These are phyloP conservation scores for Sisor rabdophorus DNA, from an alignment of 2,113 vertebrate genomes.

Conservation along the genomic window DNA sequence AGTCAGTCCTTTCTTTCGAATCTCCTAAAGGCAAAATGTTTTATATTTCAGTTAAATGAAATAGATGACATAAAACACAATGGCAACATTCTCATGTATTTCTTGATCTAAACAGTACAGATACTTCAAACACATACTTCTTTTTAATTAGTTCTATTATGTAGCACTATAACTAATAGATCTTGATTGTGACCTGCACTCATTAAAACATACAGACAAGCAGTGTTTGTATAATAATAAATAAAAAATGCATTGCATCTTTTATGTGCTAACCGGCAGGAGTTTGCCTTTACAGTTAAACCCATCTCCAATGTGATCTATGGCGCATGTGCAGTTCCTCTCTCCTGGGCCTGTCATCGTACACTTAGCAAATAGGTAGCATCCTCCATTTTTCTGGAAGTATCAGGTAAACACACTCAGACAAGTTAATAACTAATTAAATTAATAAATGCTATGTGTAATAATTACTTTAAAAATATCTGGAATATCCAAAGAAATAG, in stretches of 20 bases:
- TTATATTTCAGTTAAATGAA: not conserved
- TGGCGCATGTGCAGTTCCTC: conserved; percentile 75
- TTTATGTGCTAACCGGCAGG: conserved; percentile 67
- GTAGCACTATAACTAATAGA: no score
- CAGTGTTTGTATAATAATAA: not conserved
- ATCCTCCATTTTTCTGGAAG: conserved; percentile 82
- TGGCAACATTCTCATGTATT: not conserved
- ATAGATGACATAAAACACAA: conserved; percentile 12
- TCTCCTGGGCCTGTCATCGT: conserved; percentile 68
- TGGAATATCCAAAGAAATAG: not conserved
- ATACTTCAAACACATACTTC: no score
- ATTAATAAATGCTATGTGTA: no score
- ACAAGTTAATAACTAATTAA: not conserved
- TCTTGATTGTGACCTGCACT: not conserved
- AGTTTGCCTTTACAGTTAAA: conserved; percentile 76
- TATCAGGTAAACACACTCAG: not conserved
- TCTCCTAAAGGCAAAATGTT: conserved; percentile 66
- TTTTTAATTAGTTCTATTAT: no score
- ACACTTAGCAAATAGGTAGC: conserved; percentile 75
- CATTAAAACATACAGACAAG: no score
- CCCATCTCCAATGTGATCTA: conserved; percentile 75
- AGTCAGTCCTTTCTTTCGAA: conserved; percentile 59
- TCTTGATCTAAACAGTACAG: not conserved
- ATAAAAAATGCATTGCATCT: not conserved
- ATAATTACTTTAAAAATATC: not conserved